These are phyloP conservation scores for Acanthaster planci DNA, from an alignment of 35 echinoderm and acorn worm species.

Conservation along the genomic window DNA sequence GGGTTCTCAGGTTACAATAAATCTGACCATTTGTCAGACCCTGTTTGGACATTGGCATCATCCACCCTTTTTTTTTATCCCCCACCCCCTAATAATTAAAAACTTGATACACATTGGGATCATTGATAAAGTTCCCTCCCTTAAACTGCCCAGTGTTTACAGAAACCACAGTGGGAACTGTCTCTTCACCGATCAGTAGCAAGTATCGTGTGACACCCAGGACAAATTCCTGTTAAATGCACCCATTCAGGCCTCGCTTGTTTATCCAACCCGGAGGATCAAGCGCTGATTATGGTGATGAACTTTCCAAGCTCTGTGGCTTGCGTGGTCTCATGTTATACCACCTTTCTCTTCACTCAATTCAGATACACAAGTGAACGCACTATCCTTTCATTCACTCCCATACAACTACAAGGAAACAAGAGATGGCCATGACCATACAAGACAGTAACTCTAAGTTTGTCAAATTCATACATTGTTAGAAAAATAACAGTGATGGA, in stretches of 20 bases:
- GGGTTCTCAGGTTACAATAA: background rate
- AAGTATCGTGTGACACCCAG: conserved; percentile 9
- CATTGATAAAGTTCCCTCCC: background rate
- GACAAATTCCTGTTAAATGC: background rate
- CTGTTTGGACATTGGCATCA: background rate
- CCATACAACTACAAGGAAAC: background rate
- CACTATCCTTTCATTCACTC: conserved; percentile 13
- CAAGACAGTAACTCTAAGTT: background rate
- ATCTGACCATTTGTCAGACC: background rate
- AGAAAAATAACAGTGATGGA: background rate
- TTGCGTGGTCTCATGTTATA: background rate
- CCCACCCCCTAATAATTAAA: background rate
- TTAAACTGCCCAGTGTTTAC: conserved; percentile 1
- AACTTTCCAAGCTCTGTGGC: conserved; percentile 1
- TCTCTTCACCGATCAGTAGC: background rate
- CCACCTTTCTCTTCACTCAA: conserved; percentile 5
- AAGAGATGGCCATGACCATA: background rate
- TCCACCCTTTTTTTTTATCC: background rate
- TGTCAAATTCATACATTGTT: background rate
- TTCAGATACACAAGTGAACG: conserved; percentile 9
- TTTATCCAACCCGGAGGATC: conserved; percentile 6
- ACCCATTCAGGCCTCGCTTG: conserved; percentile 11
- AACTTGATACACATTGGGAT: conserved; percentile 16
- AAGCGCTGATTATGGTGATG: conserved; percentile 12
- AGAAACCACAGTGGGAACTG: background rate